phyloP scores from a whole-genome alignment of 2,797 vertebrate genomes.

The Hybognathus amarus region DNA sequence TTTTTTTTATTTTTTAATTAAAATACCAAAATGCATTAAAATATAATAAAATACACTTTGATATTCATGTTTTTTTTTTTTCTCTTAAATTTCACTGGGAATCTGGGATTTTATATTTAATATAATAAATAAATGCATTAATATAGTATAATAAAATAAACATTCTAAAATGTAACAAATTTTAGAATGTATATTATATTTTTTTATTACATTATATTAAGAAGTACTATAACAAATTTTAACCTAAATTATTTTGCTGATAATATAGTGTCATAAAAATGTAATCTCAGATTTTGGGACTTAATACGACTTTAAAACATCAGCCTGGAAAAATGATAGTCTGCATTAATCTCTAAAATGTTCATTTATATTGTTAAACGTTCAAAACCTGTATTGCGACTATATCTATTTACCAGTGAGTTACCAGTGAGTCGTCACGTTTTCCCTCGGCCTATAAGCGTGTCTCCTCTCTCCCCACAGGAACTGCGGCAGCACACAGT shows the following conservation, averaged over 20 bases:
- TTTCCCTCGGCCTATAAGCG: neutral
- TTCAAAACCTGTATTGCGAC: neutral
- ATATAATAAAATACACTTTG: neutral
- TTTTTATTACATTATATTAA: too few species aligned
- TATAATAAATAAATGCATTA: too few species aligned
- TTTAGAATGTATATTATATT: too few species aligned
- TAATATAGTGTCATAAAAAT: neutral
- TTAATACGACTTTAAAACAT: neutral
- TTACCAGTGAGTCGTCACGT: too few species aligned
- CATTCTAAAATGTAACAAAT: too few species aligned
- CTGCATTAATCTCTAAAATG: neutral
- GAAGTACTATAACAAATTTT: neutral
- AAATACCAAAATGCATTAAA: neutral
- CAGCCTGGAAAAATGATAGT: neutral
- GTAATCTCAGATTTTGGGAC: neutral
- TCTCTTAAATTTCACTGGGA: too few species aligned
- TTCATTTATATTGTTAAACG: neutral
- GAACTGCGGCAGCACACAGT: constrained; percentile 89
- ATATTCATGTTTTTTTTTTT: too few species aligned
- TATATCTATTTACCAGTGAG: neutral
- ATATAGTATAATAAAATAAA: too few species aligned
- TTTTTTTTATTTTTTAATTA: neutral
- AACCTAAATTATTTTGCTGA: neutral
- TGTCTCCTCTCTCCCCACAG: constrained; percentile 84
- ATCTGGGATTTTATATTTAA: too few species aligned